A percentile compares a stretch with the other conserved stretches of the same genome.
Conservation (phyloP, 2,113 vertebrate species). For the Microcebus jonahi region DNA sequence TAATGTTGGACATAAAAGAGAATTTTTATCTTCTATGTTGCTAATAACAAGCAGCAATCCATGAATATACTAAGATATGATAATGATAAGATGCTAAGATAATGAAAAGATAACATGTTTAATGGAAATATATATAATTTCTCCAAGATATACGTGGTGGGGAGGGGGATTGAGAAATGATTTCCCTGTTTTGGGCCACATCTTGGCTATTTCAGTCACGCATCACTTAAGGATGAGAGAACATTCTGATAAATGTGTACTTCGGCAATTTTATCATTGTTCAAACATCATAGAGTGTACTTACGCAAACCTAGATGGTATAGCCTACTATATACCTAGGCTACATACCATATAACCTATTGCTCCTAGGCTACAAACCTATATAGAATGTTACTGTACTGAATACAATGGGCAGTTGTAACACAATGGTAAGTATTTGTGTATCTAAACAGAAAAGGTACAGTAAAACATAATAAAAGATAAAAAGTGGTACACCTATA, state of each 20-base stretch:
- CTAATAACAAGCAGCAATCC: neutral
- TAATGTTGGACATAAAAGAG: neutral
- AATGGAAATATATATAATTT: neutral
- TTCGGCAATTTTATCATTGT: neutral
- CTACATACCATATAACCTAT: neutral
- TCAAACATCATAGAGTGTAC: neutral
- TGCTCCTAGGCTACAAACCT: neutral
- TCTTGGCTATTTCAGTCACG: neutral
- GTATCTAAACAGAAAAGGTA: neutral
- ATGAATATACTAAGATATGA: neutral
- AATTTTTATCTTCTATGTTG: neutral
- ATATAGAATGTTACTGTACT: neutral
- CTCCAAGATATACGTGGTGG: neutral
- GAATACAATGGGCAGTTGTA: neutral
- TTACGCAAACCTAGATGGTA: neutral
- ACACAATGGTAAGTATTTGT: neutral
- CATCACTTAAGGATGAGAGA: neutral
- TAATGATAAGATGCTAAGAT: neutral
- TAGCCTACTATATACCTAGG: neutral
- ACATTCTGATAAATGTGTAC: neutral
- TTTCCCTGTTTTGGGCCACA: neutral
- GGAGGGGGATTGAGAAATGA: neutral
- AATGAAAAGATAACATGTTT: neutral
- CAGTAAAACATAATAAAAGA: neutral
- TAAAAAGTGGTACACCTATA: neutral